Percentiles rank a stretch among this genome's conserved stretches.
phyloP scores from a whole-genome alignment of 1,140 invertebrate genomes.

The Brachionus paranguensis region DNA sequence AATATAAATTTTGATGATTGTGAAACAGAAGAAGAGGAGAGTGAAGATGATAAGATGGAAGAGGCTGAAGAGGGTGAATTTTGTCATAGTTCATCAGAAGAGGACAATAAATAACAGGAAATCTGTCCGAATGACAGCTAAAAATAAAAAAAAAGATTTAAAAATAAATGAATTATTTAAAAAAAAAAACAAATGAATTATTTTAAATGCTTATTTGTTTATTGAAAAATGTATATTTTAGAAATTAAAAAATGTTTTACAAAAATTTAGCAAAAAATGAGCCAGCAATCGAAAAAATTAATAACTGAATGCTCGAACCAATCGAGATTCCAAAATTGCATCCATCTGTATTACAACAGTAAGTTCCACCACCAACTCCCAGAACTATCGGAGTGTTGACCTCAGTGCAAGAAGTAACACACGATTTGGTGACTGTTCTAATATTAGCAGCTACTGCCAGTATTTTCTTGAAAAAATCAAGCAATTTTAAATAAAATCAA shows the following conservation, averaged over 20 bases:
- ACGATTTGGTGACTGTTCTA: background rate
- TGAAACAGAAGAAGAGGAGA: too few species aligned
- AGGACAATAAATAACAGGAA: too few species aligned
- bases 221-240: too few species aligned
- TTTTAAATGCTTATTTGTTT: too few species aligned
- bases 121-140: too few species aligned
- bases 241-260: background rate
- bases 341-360: background rate
- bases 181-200: too few species aligned
- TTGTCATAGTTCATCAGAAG: too few species aligned
- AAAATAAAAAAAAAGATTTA: too few species aligned
- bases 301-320: background rate
- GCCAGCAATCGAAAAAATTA: background rate
- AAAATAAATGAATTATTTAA: too few species aligned
- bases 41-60: too few species aligned
- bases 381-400: background rate
- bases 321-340: background rate
- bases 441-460: background rate
- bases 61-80: too few species aligned
- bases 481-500: background rate
- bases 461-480: background rate
- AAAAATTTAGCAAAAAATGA: background rate
- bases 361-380: background rate
- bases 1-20: too few species aligned
- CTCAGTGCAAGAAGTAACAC: background rate